Base-by-base conservation (phyloP, 2,888 invertebrate species). In the Julus scandinavius region DNA sequence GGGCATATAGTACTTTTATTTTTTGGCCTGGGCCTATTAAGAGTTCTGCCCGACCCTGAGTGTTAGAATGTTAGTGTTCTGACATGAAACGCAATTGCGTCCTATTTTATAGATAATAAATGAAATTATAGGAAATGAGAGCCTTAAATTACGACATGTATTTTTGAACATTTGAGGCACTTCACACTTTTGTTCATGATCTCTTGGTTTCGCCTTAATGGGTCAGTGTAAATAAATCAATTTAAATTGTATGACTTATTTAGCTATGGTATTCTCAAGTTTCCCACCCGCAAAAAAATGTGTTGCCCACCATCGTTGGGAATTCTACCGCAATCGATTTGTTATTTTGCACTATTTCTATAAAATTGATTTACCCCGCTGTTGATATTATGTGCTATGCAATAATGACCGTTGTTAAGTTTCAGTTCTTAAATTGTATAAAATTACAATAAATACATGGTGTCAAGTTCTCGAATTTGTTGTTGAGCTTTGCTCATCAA, bases 321-420 rank as follows among this genome's bases (percentile, higher is more conserved):
- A 58, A 58, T 58, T 58, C 6, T 20, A 20, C 20, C 20, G 20
- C n/a, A 29, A 29, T 29, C 7, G 29, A 20, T 72, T 29, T 72
- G 20, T 29, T 72, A 72, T 72, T 72, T 72, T 72, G 29, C 72
- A 72, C 11, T 20, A 63, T 72, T 72, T 72, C 72, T 72, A 38
- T 80, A 29, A 80, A 80, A 80, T 29, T 63, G 38, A 80, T 80
- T 80, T 80, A 38, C 38, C 38, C 38, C 80, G 80, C 80, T 80
- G 80, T 80, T 80, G 80, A 80, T 80, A 80, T 80, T 80, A 80
- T 80, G 80, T 80, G 80, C 80, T 80, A 80, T 80, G 80, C 80
- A 80, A 80, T 80, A 80, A 80, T 80, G 29, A 80, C 80, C 80
- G 80, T 38, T 80, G 80, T 80, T 80, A 80, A 80, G 80, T 80